Percentiles rank a stretch among this genome's conserved stretches.
Evolutionary conservation across 2,113 vertebrate species (phyloP).

Genomic region (Microcebus jonahi): DNA sequence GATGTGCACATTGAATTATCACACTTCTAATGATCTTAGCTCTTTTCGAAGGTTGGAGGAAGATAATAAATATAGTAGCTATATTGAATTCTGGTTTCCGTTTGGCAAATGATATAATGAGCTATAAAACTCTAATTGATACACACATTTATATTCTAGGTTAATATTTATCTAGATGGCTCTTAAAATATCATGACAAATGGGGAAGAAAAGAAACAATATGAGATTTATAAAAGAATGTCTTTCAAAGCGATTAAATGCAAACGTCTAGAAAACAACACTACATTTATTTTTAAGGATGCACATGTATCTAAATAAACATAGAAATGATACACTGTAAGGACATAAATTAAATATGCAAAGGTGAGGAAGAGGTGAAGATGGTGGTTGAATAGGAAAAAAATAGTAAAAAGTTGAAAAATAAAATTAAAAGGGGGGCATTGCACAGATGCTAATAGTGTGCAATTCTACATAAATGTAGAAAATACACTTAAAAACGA

Average conservation of each 20-base stretch:
- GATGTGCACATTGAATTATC: background rate
- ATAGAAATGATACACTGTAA: background rate
- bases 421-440: background rate
- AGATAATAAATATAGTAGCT: background rate
- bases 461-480: background rate
- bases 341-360: background rate
- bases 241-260: background rate
- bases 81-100: background rate
- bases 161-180: background rate
- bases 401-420: no score
- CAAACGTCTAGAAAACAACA: background rate
- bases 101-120: background rate
- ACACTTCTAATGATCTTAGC: background rate
- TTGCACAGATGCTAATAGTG: background rate
- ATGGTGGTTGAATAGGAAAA: no score
- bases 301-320: background rate
- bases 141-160: background rate
- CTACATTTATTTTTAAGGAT: background rate
- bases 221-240: slow-evolving; percentile 31
- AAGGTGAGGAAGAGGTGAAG: no score
- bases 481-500: background rate
- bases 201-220: background rate
- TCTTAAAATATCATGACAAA: background rate
- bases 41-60: background rate
- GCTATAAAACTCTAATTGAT: background rate